Percentiles rank a stretch among this genome's conserved stretches.
These are phyloP conservation scores for Drosophila mauritiana DNA, from an alignment of 1,140 invertebrate species.

Conservation along the genomic window DNA sequence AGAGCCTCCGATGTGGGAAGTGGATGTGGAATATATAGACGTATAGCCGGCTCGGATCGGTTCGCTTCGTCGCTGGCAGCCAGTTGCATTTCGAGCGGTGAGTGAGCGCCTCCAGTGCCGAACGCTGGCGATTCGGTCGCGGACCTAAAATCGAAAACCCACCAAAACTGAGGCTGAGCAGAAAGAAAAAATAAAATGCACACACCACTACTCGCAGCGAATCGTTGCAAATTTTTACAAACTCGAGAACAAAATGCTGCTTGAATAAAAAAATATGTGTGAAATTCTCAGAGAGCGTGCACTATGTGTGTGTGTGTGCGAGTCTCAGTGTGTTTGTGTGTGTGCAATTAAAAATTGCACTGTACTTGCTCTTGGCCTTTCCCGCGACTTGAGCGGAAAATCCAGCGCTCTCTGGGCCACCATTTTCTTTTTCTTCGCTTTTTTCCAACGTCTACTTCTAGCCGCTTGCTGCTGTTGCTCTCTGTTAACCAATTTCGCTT, in stretches of 20 bases:
- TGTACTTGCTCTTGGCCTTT: slow-evolving; percentile 53
- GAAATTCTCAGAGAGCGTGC: slow-evolving; percentile 45
- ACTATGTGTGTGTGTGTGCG: slow-evolving; percentile 1
- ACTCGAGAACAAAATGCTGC: slow-evolving; percentile 72
- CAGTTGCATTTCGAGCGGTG: slow-evolving; percentile 83
- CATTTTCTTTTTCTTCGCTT: slow-evolving; percentile 69
- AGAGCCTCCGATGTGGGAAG: slow-evolving; percentile 19
- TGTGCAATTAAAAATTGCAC: slow-evolving; percentile 78
- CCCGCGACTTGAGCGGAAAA: slow-evolving; percentile 22
- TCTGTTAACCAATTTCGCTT: slow-evolving; percentile 78
- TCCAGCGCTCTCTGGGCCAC: slow-evolving; percentile 58
- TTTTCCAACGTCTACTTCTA: slow-evolving; percentile 7
- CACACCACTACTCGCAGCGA: slow-evolving; percentile 12
- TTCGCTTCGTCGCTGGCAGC: slow-evolving; percentile 48
- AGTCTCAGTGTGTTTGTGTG: slow-evolving; percentile 33
- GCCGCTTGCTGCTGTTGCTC: slow-evolving; percentile 12
- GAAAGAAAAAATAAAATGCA: slow-evolving; percentile 1
- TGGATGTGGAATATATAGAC: slow-evolving; percentile 38
- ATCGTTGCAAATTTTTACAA: slow-evolving; percentile 55
- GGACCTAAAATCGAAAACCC: slow-evolving; percentile 56
- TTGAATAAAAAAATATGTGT: slow-evolving; percentile 35
- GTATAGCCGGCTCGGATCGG: slow-evolving; percentile 49
- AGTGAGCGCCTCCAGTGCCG: slow-evolving; percentile 74
- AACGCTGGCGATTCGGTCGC: slow-evolving; percentile 63
- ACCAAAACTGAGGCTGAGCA: slow-evolving; percentile 38